Percentiles rank a stretch among this genome's conserved stretches.
Conservation (phyloP, 2,888 invertebrate species). For the Dendrolimus pini region DNA sequence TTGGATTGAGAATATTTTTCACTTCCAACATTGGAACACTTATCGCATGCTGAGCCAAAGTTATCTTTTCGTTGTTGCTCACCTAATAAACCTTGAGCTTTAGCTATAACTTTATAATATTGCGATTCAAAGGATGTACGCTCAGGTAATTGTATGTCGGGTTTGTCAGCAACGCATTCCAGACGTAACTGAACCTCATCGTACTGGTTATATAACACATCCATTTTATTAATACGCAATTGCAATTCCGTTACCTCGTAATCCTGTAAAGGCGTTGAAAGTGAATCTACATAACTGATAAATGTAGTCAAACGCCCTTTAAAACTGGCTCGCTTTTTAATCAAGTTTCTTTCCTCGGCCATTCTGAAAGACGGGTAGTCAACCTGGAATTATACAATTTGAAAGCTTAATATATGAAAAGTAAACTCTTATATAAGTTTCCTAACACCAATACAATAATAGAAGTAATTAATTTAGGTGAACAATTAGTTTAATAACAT, state of each 20-base stretch:
- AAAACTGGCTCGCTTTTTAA: background rate
- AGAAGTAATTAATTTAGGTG: no score
- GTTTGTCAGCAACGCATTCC: background rate
- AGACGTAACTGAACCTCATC: background rate
- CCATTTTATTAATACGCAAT: background rate
- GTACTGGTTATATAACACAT: background rate
- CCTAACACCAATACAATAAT: no score
- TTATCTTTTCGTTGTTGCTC: background rate
- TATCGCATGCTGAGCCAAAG: background rate
- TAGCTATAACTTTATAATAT: background rate
- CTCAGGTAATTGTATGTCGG: background rate
- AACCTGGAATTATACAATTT: background rate
- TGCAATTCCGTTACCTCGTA: background rate
- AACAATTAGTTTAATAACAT: no score
- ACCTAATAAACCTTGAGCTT: background rate
- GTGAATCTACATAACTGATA: background rate
- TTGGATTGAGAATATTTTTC: background rate
- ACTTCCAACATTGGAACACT: background rate
- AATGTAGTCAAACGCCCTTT: background rate
- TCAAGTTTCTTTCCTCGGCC: background rate
- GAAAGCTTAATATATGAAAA: no score
- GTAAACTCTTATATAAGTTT: no score
- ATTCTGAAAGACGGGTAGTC: background rate
- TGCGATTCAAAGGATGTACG: background rate
- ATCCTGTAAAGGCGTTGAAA: background rate